Evolutionary conservation across 2,888 invertebrate genomes (phyloP), one percentile per base, ranked within the genome.

Genomic region (Latrodectus elegans): DNA sequence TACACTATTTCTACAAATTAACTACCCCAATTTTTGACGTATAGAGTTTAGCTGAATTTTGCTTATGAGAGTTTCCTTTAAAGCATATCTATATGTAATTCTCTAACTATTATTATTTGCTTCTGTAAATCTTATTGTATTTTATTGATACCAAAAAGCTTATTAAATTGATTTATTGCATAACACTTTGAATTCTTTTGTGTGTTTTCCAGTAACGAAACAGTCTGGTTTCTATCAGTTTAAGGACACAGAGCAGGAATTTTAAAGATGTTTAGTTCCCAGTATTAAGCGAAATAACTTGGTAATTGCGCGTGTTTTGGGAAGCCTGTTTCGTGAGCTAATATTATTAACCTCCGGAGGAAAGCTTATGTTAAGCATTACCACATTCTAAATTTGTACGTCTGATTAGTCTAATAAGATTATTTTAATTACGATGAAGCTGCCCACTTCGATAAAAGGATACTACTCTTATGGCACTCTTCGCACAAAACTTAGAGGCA

Each of bases 321-420:
- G 65, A 78, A 70, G 55, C 14, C 64, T 67, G 52, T 51, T 17
- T 26, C 22, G 75, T 71, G 12, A 72, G 73, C 72, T 84, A 77
- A 77, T 78, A 84, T 67, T 84, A 84, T 84, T 84, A 78, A 84
- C 84, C 84, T 84, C 84, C 17, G 52, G 84, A 78, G 84, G 72
- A 65, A 26, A 73, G 73, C 77, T 49, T 72, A 72, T 78, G 78
- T 65, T 84, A 78, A 60, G 77, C 78, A 78, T 84, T 84, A 84
- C 84, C 84, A 84, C 84, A 84, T 78, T 71, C 67, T 67, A 73
- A 84, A 84, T 84, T 84, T 84, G 77, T 84, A 84, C 78, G 84
- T 84, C 84, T 84, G 84, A 77, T 84, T 84, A 84, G 84, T 84
- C 60, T 84, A 84, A 84, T 84, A 84, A 84, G 84, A 84, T 84